Evolutionary conservation across 2,797 vertebrate genomes (phyloP).

Genomic region (Rhinophrynus dorsalis): DNA sequence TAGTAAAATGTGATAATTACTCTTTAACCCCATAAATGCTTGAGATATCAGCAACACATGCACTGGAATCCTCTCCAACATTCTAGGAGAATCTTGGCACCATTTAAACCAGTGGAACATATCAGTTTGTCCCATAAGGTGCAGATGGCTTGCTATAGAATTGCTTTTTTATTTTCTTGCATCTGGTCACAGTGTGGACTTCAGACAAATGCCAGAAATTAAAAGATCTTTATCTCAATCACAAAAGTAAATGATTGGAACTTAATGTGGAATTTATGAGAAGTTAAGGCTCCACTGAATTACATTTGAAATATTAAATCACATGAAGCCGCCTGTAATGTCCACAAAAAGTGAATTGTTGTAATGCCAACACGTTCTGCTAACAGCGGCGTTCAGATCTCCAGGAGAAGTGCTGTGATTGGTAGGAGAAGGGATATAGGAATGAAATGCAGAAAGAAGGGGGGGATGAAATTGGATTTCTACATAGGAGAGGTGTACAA

Average conservation of each 20-base stretch:
- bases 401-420: not conserved
- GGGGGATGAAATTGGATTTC: too few relatives aligned
- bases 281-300: conserved; percentile 22
- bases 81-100: too few relatives aligned
- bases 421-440: not conserved
- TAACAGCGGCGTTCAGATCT: not conserved
- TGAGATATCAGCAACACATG: too few relatives aligned
- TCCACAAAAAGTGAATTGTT: conserved; percentile 17
- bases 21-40: too few relatives aligned
- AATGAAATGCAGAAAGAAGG: not conserved
- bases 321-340: conserved; percentile 13
- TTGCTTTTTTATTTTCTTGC: too few relatives aligned
- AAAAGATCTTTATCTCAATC: conserved; percentile 16
- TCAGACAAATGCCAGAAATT: conserved; percentile 27
- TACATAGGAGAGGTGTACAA: too few relatives aligned
- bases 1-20: too few relatives aligned
- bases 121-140: too few relatives aligned
- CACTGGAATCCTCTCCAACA: too few relatives aligned
- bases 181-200: not conserved
- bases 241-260: conserved; percentile 27
- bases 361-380: conserved; percentile 28
- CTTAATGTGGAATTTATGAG: conserved; percentile 26
- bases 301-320: conserved; percentile 39
- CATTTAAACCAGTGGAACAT: too few relatives aligned
- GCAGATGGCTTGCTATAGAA: too few relatives aligned